phyloP scores from a whole-genome alignment of 1,140 invertebrate genomes.

The Nymphalis io region DNA sequence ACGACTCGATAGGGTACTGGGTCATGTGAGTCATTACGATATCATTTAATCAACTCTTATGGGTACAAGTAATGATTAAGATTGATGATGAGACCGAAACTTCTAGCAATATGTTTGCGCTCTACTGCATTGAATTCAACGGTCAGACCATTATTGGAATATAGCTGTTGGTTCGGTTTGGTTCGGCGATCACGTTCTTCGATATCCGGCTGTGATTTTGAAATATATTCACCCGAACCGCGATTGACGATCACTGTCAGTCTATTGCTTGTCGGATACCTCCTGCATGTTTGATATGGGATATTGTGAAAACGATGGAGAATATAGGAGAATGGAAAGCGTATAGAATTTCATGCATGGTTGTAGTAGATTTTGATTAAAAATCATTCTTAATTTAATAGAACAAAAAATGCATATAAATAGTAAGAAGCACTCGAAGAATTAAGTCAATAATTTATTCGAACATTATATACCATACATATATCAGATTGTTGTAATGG shows the following conservation, averaged over 20 bases:
- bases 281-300: not conserved
- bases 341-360: too few relatives aligned
- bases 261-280: not conserved
- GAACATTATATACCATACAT: too few relatives aligned
- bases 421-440: too few relatives aligned
- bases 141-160: not conserved
- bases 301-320: not conserved
- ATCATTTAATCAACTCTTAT: conserved; percentile 8
- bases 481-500: too few relatives aligned
- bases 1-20: conserved; percentile 1
- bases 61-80: too few relatives aligned
- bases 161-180: not conserved
- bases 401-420: too few relatives aligned
- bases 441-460: too few relatives aligned
- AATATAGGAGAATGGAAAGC: not conserved
- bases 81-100: too few relatives aligned
- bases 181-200: not conserved
- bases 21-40: not conserved
- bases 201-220: not conserved
- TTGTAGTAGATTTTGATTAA: too few relatives aligned
- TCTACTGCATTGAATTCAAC: not conserved
- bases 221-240: not conserved
- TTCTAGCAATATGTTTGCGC: not conserved
- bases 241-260: not conserved
- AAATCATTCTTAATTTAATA: too few relatives aligned